Base-by-base conservation (phyloP, 2,888 invertebrate genomes). In the Silvanus unidentatus region DNA sequence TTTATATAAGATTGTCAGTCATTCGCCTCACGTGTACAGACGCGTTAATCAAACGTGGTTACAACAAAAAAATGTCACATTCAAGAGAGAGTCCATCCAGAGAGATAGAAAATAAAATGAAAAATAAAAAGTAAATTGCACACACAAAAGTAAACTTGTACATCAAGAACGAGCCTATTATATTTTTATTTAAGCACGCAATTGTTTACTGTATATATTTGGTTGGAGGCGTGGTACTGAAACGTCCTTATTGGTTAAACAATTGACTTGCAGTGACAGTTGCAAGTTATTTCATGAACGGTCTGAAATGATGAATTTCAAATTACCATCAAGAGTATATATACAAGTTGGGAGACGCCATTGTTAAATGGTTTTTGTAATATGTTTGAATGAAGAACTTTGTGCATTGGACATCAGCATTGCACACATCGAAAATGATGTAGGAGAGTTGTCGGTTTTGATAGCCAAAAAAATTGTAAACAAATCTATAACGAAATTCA, bases 121-220 rank as follows among this genome's bases (percentile, higher is more conserved):
- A 5, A 12, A 8, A 5, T 32, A 12, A 8, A 28, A 12, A 32
- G 32, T 4, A 32, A 32, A 32, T 12, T 32, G 32, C 32, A 32
- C 13, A 32, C 32, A 32, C n/a, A 32, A 3, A 32, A 32, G n/a
- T 32, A 5, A 32, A 32, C n/a, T 32, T 32, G 13, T 32, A 32
- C 3, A 32, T 5, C 39, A 49, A 46, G 52, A 54, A 52, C 52
- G 45, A 49, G 50, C 43, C 52, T 49, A 50, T 52, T 50, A 32
- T 32, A 32, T 32, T 50, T 52, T 49, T 52, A 53, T 53, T 52
- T 53, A 52, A 52, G 50, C 58, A 59, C 55, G 57, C 62, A 62
- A 62, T 63, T 63, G 62, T 64, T 60, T 59, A 58, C 11, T 32
- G 32, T 32, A 22, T 22, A 55, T 57, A 61, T 61, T 64, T 60